phyloP scores from a whole-genome alignment of 92 coral and sea anemone genomes.

The Paramuricea clavata region DNA sequence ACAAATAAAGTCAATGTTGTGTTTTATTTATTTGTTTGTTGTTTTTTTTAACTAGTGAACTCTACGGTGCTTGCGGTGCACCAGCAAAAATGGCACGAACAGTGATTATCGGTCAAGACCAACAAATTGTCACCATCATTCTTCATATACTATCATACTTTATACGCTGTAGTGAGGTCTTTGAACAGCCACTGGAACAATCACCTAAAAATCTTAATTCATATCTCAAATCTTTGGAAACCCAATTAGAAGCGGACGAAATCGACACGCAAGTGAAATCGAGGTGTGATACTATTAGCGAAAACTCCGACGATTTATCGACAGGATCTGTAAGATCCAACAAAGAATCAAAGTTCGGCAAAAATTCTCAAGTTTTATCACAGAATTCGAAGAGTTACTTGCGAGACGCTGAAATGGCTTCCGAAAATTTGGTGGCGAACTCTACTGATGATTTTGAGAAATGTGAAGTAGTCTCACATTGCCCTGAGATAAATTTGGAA shows the following conservation, averaged over 20 bases:
- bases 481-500: neutral
- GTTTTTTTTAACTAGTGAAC: no score
- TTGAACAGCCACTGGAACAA: slow-evolving; percentile 70
- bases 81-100: slow-evolving; percentile 89
- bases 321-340: neutral
- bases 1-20: no score
- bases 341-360: neutral
- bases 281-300: neutral
- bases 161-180: slow-evolving; percentile 95
- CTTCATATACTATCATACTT: slow-evolving; percentile 85
- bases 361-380: neutral
- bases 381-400: neutral
- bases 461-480: neutral
- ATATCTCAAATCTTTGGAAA: neutral
- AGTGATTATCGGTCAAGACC: slow-evolving; percentile 80
- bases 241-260: neutral
- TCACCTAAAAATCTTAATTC: neutral
- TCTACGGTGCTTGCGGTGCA: slow-evolving; percentile 91
- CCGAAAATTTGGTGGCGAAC: neutral
- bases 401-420: neutral
- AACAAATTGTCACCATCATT: slow-evolving; percentile 75
- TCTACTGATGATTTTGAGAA: neutral
- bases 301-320: neutral
- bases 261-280: neutral
- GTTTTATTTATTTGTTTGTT: no score